phyloP scores from a whole-genome alignment of 2,888 invertebrate genomes.

The Polyommatus icarus region DNA sequence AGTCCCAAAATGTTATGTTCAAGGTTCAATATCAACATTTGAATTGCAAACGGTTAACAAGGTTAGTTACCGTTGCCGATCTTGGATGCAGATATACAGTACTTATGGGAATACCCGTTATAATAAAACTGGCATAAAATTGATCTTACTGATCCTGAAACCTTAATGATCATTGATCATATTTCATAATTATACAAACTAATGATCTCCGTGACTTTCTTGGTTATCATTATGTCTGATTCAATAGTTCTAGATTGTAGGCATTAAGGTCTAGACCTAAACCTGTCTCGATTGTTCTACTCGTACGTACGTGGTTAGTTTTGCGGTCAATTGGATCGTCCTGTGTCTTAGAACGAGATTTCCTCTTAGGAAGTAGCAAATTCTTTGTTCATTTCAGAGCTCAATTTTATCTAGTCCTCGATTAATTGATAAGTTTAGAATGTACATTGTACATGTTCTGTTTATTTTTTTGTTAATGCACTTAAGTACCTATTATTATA shows the following conservation, averaged over 20 bases:
- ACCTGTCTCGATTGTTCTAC: slow-evolving; percentile 12
- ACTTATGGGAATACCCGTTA: too few species aligned
- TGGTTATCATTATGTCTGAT: not conserved
- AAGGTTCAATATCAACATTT: too few species aligned
- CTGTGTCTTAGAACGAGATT: slow-evolving; percentile 19
- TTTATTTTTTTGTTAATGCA: not conserved
- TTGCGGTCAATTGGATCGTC: slow-evolving; percentile 24
- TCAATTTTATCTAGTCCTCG: not conserved
- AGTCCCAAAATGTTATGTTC: too few species aligned
- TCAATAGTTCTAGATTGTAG: not conserved
- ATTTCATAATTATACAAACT: too few species aligned
- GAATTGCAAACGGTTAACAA: too few species aligned
- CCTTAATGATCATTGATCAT: too few species aligned
- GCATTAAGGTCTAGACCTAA: slow-evolving; percentile 2
- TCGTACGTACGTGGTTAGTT: slow-evolving; percentile 19
- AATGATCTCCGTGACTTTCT: not conserved
- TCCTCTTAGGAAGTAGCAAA: slow-evolving; percentile 21
- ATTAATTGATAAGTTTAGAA: not conserved
- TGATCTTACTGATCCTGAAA: too few species aligned
- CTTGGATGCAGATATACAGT: too few species aligned
- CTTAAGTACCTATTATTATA: not conserved
- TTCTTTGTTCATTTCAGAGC: not conserved
- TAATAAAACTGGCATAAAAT: too few species aligned
- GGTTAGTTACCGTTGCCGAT: too few species aligned
- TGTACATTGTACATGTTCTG: too few species aligned